A percentile compares a stretch with the other conserved stretches of the same genome.
phyloP scores from a whole-genome alignment of 2,797 vertebrate genomes.

The Tinamus major region DNA sequence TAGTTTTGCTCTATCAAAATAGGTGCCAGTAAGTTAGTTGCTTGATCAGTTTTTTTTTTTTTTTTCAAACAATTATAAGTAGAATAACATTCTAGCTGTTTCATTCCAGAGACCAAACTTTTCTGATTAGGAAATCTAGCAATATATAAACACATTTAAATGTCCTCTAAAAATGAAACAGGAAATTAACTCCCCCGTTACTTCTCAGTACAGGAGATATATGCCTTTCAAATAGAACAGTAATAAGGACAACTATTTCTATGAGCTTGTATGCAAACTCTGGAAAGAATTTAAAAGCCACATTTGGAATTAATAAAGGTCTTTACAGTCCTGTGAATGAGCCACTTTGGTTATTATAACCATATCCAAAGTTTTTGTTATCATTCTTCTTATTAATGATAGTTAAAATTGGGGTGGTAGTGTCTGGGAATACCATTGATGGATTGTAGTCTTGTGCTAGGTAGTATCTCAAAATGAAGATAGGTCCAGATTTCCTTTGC shows the following conservation, averaged over 20 bases:
- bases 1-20: too few relatives aligned
- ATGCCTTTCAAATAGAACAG: not conserved
- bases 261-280: not conserved
- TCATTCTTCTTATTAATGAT: not conserved
- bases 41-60: constrained; percentile 27
- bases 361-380: constrained; percentile 3
- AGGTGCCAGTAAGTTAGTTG: too few relatives aligned
- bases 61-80: constrained; percentile 64
- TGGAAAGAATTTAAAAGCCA: not conserved
- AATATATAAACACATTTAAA: constrained; percentile 63
- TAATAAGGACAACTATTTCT: not conserved
- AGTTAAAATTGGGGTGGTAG: not conserved
- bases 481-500: not conserved
- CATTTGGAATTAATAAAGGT: constrained; percentile 42
- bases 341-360: not conserved
- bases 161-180: constrained; percentile 62
- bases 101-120: constrained; percentile 32
- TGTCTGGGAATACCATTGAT: not conserved
- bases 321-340: not conserved
- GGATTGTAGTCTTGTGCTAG: not conserved
- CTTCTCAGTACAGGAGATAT: constrained; percentile 18
- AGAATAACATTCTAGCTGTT: constrained; percentile 63
- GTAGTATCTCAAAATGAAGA: not conserved
- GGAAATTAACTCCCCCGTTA: constrained; percentile 76
- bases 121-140: constrained; percentile 67